A percentile compares a stretch with the other conserved stretches of the same genome.
Evolutionary conservation across 2,113 vertebrate genomes (phyloP).

Genomic region (Macrotis lagotis): DNA sequence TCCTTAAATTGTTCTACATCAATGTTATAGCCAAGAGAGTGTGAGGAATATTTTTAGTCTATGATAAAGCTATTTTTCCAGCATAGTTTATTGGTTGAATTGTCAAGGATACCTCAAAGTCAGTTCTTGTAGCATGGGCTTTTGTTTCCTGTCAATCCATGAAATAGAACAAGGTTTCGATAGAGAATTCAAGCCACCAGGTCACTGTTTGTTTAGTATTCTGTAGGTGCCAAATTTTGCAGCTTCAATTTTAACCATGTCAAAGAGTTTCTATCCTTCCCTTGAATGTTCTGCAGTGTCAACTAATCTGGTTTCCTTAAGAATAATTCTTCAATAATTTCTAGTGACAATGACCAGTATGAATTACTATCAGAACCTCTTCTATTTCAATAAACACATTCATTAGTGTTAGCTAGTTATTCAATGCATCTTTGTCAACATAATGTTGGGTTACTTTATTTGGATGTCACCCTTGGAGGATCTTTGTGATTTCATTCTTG

Average conservation of each 20-base stretch:
- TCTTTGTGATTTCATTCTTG: too few relatives aligned
- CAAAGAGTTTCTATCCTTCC: background rate
- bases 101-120: background rate
- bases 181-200: background rate
- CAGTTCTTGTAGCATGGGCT: background rate
- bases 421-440: background rate
- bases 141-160: background rate
- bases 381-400: background rate
- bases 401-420: background rate
- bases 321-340: background rate
- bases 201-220: background rate
- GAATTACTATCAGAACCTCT: background rate
- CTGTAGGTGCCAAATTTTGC: background rate
- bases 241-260: background rate
- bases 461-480: too few relatives aligned
- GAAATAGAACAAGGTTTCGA: background rate
- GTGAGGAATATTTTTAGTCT: background rate
- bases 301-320: background rate
- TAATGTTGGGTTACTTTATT: background rate
- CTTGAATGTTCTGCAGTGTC: background rate
- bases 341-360: background rate
- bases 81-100: background rate
- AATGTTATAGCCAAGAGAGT: background rate
- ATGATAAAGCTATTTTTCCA: background rate
- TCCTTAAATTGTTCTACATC: background rate